Evolutionary conservation across 1,140 invertebrate genomes (phyloP), one percentile per base, ranked within the genome.

Genomic region (Mycetomoellerius zeteki): DNA sequence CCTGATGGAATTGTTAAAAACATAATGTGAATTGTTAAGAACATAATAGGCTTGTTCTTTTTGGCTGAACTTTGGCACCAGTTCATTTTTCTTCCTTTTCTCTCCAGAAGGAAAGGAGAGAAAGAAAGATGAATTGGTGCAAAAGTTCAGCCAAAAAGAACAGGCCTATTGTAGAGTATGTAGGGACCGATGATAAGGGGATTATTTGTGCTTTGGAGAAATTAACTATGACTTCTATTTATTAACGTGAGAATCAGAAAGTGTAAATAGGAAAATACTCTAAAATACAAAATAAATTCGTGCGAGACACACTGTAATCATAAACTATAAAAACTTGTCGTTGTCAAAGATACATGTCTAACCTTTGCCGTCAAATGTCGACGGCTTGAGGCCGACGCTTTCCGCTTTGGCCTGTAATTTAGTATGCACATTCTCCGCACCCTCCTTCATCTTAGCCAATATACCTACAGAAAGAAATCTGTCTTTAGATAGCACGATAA

Each of bases 391-490:
- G 86, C 94, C 95, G 80, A 97, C 95, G 88, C 97, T 97, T 93
- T 98, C 99, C 54, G 98, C 98, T 95, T 98, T 99, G 6, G 98
- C 98, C 96, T 99, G 98, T 86, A 99, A 97, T 95, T 98, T 98
- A 85, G 98, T 98, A 90, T 99, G 98, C 78, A 99, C 97, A 90
- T 97, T 98, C 94, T 99, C 99, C 0, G 99, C 99, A 69, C 98
- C 98, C 95, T 99, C 99, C 96, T 99, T 99, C 96, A 99, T 98
- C 95, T 99, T 99, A 72, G 98, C 98, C 82, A 99, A 96, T 92
- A 99, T 97, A 94, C 98, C 98, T 99, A 95, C 37, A 95, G 93
- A 93, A 93, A 95, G 88, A 95, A 92, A 92, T 89, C 78, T 80
- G 27, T 84, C 89, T 90, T 73, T 91, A 91, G 82, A 86, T 33